These are phyloP conservation scores for Trachelus iudaicus DNA, from an alignment of 2,888 invertebrate genomes.

Conservation along the genomic window DNA sequence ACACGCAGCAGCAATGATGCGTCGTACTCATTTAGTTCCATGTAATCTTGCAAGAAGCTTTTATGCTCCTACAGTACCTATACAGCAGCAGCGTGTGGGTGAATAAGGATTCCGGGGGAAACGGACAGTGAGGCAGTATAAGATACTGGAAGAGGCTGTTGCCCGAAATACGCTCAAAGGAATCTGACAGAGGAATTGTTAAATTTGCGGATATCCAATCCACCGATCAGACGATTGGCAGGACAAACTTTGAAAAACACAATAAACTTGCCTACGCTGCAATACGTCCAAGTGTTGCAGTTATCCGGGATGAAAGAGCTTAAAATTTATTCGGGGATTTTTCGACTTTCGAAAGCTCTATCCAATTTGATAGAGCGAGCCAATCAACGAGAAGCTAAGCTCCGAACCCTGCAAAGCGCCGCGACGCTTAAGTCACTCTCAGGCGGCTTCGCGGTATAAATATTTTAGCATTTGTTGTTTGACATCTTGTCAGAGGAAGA, in stretches of 20 bases:
- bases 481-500: constrained; percentile 30
- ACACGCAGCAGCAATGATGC: constrained; percentile 1
- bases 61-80: constrained; percentile 11
- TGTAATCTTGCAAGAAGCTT: constrained; percentile 31
- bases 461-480: constrained; percentile 38
- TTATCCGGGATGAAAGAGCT: not conserved
- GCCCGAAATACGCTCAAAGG: too few relatives aligned
- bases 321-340: not conserved
- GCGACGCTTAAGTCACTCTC: constrained; percentile 16
- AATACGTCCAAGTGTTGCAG: too few relatives aligned
- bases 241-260: too few relatives aligned
- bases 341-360: not conserved
- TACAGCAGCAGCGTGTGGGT: not conserved
- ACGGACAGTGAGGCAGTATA: not conserved
- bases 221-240: too few relatives aligned
- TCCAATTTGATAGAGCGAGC: not conserved
- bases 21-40: constrained; percentile 33
- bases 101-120: not conserved
- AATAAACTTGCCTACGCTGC: too few relatives aligned
- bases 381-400: not conserved
- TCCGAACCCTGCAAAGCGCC: not conserved
- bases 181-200: too few relatives aligned
- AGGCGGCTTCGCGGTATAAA: constrained; percentile 24
- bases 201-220: too few relatives aligned
- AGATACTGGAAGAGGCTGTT: not conserved